These are phyloP conservation scores for Falcunculus frontatus DNA, from an alignment of 2,113 vertebrate species.

Conservation along the genomic window DNA sequence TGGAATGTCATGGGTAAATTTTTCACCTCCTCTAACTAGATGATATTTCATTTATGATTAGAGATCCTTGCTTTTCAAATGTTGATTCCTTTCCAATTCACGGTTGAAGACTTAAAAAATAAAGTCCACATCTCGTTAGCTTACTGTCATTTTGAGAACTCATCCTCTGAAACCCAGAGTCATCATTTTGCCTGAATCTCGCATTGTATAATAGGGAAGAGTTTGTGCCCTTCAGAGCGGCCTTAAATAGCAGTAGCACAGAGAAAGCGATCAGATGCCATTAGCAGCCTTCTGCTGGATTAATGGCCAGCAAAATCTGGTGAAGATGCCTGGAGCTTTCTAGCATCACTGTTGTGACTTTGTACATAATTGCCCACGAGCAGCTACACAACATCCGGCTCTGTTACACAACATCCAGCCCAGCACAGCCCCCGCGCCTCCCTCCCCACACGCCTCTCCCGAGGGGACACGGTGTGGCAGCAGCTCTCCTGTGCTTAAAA, in stretches of 20 bases:
- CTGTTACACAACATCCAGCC: neutral
- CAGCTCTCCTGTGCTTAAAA: neutral
- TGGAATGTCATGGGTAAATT: neutral
- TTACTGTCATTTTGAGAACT: neutral
- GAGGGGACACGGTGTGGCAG: neutral
- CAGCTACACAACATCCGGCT: neutral
- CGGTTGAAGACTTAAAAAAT: neutral
- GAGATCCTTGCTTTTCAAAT: neutral
- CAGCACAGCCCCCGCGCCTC: rapidly evolving
- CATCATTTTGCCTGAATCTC: neutral
- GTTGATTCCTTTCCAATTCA: neutral
- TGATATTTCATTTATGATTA: neutral
- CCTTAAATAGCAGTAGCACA: neutral
- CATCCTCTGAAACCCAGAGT: neutral
- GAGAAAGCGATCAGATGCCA: neutral
- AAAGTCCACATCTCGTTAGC: neutral
- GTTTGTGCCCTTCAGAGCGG: conserved; percentile 1
- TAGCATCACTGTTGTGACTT: neutral
- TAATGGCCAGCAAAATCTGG: conserved; percentile 6
- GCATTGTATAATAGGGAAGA: neutral
- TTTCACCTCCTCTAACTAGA: neutral
- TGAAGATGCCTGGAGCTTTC: neutral
- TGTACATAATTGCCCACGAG: neutral
- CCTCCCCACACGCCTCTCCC: neutral
- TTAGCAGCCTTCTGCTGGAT: conserved; percentile 28